Conservation (phyloP, 2,797 vertebrate genomes). For the Craterocephalus amniculus region DNA sequence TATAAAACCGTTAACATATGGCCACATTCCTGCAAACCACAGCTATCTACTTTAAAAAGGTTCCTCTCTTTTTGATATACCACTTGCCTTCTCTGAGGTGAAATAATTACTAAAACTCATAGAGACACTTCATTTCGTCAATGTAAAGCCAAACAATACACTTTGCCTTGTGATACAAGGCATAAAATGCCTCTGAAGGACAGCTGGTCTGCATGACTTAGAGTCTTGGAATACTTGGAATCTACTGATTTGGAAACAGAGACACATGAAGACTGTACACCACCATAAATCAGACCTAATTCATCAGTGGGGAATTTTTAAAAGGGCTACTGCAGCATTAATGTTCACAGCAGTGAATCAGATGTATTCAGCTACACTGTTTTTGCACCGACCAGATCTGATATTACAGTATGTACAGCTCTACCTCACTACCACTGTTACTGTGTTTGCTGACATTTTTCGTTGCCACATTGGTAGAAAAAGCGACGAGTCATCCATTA, state of each 20-base stretch:
- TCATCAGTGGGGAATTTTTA: background rate
- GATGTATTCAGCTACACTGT: background rate
- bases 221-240: conserved; percentile 21
- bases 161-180: background rate
- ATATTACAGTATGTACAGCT: background rate
- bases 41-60: too few species aligned
- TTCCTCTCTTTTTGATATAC: background rate
- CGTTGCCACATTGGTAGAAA: background rate
- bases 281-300: conserved; percentile 13
- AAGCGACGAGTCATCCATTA: background rate
- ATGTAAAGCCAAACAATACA: conserved; percentile 1
- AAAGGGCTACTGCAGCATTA: background rate
- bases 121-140: background rate
- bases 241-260: conserved; percentile 30
- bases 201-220: conserved; percentile 32
- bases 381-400: background rate
- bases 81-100: background rate
- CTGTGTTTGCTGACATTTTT: background rate
- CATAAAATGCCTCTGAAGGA: conserved; percentile 2
- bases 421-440: background rate
- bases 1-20: background rate
- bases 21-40: too few species aligned
- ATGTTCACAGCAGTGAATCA: conserved; percentile 1
- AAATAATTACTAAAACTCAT: background rate
- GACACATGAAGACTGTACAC: conserved; percentile 21